Evolutionary conservation across 2,888 invertebrate species (phyloP).

Genomic region (Alcis repandata): DNA sequence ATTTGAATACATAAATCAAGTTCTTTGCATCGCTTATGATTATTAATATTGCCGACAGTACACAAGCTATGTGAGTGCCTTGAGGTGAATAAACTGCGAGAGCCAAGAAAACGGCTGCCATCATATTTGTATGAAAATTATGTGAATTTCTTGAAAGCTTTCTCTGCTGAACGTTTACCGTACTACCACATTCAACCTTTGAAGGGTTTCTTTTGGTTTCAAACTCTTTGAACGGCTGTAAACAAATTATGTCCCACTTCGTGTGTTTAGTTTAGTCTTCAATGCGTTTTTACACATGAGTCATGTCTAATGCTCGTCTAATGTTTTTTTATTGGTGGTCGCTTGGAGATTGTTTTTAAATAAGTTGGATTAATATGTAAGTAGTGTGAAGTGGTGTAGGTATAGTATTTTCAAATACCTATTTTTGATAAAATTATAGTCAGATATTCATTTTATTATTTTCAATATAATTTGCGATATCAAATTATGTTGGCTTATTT

Average conservation of each 20-base stretch:
- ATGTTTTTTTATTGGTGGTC: neutral
- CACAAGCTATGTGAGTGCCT: conserved; percentile 55
- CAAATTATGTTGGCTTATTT: too few relatives aligned
- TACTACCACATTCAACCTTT: conserved; percentile 43
- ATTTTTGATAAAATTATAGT: too few relatives aligned
- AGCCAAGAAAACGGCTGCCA: conserved; percentile 60
- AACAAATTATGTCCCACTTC: conserved; percentile 16
- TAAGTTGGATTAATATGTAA: too few relatives aligned
- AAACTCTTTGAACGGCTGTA: conserved; percentile 28
- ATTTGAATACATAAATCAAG: conserved; percentile 25
- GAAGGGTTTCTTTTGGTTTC: conserved; percentile 38
- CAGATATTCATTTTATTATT: too few relatives aligned
- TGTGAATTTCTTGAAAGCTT: conserved; percentile 58
- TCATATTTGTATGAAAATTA: conserved; percentile 62
- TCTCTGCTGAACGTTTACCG: conserved; percentile 51
- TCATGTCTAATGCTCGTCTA: neutral
- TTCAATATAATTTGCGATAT: too few relatives aligned
- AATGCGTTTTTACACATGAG: neutral
- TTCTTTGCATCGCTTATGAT: conserved; percentile 21
- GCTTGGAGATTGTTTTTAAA: too few relatives aligned
- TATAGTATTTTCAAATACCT: too few relatives aligned
- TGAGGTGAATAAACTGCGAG: conserved; percentile 58
- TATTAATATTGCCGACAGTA: conserved; percentile 53
- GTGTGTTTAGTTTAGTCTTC: neutral
- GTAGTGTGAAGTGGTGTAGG: too few relatives aligned